Base-by-base conservation (phyloP, 2,888 invertebrate species). In the Lydus trimaculatus region DNA sequence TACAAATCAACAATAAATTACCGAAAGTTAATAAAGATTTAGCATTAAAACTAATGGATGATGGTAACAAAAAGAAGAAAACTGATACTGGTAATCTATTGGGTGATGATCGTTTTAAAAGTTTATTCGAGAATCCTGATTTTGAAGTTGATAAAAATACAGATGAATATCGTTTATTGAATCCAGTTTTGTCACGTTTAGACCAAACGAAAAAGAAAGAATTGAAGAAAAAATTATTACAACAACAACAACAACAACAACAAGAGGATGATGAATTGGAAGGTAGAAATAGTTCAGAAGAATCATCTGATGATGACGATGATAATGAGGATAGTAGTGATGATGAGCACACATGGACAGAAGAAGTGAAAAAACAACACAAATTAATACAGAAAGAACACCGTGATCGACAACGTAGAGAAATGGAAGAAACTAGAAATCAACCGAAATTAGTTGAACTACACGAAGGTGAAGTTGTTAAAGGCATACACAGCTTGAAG, bases 1-100 rank as follows among this genome's bases (percentile, higher is more conserved):
- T 96, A 65, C 92, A 92, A 86, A 89, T 95, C 76, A 88, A 92
- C 73, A 71, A 68, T 56, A 91, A 94, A 84, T 86, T 98, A 64
- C 98, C 98, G 0, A 91, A 91, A 83, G 94, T 98, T 61, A 98
- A 98, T 85, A 91, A 92, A 81, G 95, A 96, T 62, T 86, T 98
- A 77, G 98, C 98, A 3, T 88, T 94, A 59, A 95, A 95, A 85
- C 87, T 97, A 58, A 90, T 95, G 87, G 91, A 92, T 48, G 89
- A 89, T 63, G 81, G 82, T 0, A 88, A 81, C 7, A 86, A 87
- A 72, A 88, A 89, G 64, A 89, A 89, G 73, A 89, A 90, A 79
- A 90, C 89, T 78, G 79, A 81, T 31, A 82, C 88, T 0, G 81
- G 87, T 0, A 91, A 89, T 80, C 86, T 98, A 15, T 87, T 99